Evolutionary conservation across 1,140 invertebrate genomes (phyloP), one percentile per base, ranked within the genome.

Genomic region (Bombus waltoni): DNA sequence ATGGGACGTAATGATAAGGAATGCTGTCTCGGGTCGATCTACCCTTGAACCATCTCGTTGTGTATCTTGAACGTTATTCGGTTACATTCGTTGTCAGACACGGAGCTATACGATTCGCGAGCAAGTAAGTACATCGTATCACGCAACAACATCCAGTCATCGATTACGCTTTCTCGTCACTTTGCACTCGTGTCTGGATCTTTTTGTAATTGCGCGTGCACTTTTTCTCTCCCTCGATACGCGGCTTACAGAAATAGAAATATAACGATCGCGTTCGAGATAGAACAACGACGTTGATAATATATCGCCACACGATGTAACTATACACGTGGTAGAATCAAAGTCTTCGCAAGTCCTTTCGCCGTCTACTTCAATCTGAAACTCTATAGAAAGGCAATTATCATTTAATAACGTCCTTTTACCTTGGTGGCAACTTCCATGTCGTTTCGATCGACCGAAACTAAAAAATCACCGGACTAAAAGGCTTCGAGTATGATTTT

Each of bases 1-100:
- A 90, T 77, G 83, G 68, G 71, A 76, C 62, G 73, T 87, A 90
- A 90, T 90, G 89, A 90, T 90, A 90, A 90, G 89, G 80, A 85
- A 88, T 90, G 72, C 59, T 62, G 73, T 35, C 72, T 32, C 75
- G 11, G 44, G 28, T 15, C 72, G 65, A 42, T 47, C 47, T 73
- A 38, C 38, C 81, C 73, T 59, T 38, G 35, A 62, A 66, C 47
- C 74, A 5, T 15, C 35, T 13, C 18, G 47, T 40, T 44, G n/a
- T 47, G n/a, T 65, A 47, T 42, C 40, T 42, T 28, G 2, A 38
- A n/a, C 62, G 40, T 85, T 85, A 65, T 76, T 77, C 53, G 59
- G 76, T 76, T 47, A 70, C 59, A 75, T 47, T 53, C 70, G 82
- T 18, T 11, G 35, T 10, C n/a, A n/a, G 25, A 44, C 68, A 35